Evolutionary conservation across 2,888 invertebrate species (phyloP), one percentile per base, ranked within the genome.

Genomic region (Quadroppia sp.): DNA sequence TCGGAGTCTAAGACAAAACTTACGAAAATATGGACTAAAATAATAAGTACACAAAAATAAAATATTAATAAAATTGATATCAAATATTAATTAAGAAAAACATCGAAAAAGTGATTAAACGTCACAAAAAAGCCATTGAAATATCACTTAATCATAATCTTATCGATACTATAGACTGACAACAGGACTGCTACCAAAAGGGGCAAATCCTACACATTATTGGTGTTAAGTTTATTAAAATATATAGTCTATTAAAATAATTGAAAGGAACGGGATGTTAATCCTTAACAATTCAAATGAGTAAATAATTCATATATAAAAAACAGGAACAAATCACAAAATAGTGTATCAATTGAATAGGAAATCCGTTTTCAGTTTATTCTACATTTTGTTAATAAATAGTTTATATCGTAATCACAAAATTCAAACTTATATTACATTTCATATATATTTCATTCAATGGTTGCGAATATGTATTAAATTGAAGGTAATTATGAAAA

Each of bases 251-350:
- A 64, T 64, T 30, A 64, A 59, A 64, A 64, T 64, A 64, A 64
- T 36, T 64, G 17, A 64, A 59, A 59, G 3, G 59, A 64, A 64
- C 64, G 64, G 64, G 64, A 64, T 64, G 64, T 64, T 64, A 64
- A 64, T 64, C 64, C 64, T 64, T 64, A 64, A 64, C 64, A 40
- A 59, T 59, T 59, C 30, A 28, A 59, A 59, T 59, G 59, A 59
- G 30, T 30, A 59, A 30, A 59, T 30, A 59, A 30, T 59, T 13
- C 59, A 59, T n/a, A 15, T 6, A 36, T n/a, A 25, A 36, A 64
- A 64, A 64, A 64, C 64, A 64, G 64, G 64, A 64, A 64, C 64
- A 64, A 64, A 64, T 64, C 40, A 40, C 36, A 36, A 64, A 59
- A 64, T 64, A 64, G 64, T 36, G 64, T 64, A 64, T 64, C 64